Evolutionary conservation across 2,113 vertebrate species (phyloP), one percentile per base, ranked within the genome.

Genomic region (Psilopsiagon aymara): DNA sequence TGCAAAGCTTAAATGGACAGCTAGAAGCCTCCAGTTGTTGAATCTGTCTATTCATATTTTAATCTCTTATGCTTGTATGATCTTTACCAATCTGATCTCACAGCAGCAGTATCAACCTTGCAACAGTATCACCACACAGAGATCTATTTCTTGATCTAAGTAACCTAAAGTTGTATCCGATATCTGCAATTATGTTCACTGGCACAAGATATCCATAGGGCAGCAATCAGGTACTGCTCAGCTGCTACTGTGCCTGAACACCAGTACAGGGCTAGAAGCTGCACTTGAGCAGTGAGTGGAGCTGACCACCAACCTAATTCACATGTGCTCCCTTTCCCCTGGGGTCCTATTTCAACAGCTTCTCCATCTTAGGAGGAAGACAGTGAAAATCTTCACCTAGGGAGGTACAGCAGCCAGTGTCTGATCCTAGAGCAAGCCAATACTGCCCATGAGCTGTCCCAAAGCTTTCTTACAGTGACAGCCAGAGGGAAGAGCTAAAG

Each of bases 241-340:
- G 11, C 28, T 37, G 44, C 33, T 31, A 7, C n/a, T 8, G 25
- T 17, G 13, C 51, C 13, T 74, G 27, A 84, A 43, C 37, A 63
- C 44, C 17, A 47, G 3, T 7, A 29, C 0, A 33, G 13, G 37
- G 18, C n/a, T 52, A 67, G 31, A 78, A 85, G 14, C 4, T 41
- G 19, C 24, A 49, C 35, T 4, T 3, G 6, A 74, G 15, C 12
- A 10, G 46, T 2, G 2, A 0, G 3, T 41, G 37, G 39, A 86
- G 84, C 12, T 41, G 27, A 43, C 21, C 27, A 74, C 41, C 47
- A 57, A 18, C 46, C 35, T 14, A 84, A 71, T 5, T 31, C n/a
- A 67, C 3, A 27, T 21, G 5, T 12, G 27, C 16, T 73, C 52
- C 7, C 2, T 12, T 37, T 14, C 16, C 39, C 35, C 11, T 9